Evolutionary conservation across 2,113 vertebrate species (phyloP), one percentile per base, ranked within the genome.

Genomic region (Podarcis cretensis): DNA sequence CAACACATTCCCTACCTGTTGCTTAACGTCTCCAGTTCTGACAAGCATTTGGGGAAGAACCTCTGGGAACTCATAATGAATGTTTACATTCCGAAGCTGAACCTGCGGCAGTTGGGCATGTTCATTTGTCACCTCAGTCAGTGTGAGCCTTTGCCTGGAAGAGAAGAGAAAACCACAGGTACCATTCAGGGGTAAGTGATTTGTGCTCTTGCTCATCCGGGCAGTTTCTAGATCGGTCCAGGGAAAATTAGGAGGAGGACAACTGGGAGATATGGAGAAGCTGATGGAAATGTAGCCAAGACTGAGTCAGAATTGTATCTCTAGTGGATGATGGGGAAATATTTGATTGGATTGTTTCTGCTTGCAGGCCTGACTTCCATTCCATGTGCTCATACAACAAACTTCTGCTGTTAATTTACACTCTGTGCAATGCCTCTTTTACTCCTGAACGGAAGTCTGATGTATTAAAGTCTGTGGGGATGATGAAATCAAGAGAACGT

Each of bases 91-190:
- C 91, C 87, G 97, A 84, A 96, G 87, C 92, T 96, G 20, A 7
- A 94, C 78, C 0, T 90, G 88, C 0, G 75, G 84, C 8, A 83
- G 1, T 27, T 75, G 94, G 2, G 13, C 87, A 3, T 5, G 71
- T 6, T 94, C 95, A 3, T 94, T 96, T 16, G 27, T 96, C 89
- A 97, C 96, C 83, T 96, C 90, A 0, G 96, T 90, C 90, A 98
- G 94, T 75, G 83, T 91, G 27, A 98, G 90, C 0, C 97, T 90
- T 76, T 98, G 97, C 81, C 98, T 98, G 92, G 32, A 74, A 92
- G 57, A 63, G 89, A 69, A 88, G 25, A 80, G 21, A 59, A 89
- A 84, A 63, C 3, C 21, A 75, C 48, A 40, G 75, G 13, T 13
- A 59, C 16, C 66, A 68, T 0, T 30, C 1, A 89, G 35, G 35